These are phyloP conservation scores for Ammodytes dubius DNA, from an alignment of 2,113 vertebrate species.

Conservation along the genomic window DNA sequence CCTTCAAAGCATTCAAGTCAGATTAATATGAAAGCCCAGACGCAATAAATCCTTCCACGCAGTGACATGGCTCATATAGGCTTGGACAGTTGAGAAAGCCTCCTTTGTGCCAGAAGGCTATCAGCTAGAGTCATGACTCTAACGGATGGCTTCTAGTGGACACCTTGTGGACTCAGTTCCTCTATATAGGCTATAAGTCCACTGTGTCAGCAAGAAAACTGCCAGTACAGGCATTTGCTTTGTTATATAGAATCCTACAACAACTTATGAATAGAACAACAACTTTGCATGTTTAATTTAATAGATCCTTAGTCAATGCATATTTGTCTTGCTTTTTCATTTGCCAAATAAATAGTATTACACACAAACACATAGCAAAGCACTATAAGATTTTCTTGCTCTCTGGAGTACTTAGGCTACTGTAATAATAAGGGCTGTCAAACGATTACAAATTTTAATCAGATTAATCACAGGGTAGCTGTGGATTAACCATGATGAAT, in stretches of 20 bases:
- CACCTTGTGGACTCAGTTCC: constrained; percentile 3
- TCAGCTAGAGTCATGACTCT: constrained; percentile 25
- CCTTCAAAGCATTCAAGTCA: constrained; percentile 36
- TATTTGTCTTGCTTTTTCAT: background rate
- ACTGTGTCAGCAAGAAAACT: background rate
- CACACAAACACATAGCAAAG: too few relatives aligned
- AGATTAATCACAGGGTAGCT: too few relatives aligned
- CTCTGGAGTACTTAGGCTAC: too few relatives aligned
- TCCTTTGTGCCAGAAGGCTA: constrained; percentile 23
- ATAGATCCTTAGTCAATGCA: background rate
- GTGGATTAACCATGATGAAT: too few relatives aligned
- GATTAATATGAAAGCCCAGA: constrained; percentile 51
- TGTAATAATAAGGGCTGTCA: background rate
- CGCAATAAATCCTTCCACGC: constrained; percentile 50
- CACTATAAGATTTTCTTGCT: background rate
- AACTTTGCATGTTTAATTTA: background rate
- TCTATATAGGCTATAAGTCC: background rate
- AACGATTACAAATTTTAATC: too few relatives aligned
- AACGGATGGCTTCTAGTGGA: constrained; percentile 29
- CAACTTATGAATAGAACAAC: background rate
- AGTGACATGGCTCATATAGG: constrained; percentile 8
- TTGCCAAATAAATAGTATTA: background rate
- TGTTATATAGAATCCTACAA: background rate
- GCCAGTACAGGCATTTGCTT: background rate
- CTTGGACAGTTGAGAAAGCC: constrained; percentile 7